Conservation (phyloP, 2,113 vertebrate species). For the Anhinga rufa region DNA sequence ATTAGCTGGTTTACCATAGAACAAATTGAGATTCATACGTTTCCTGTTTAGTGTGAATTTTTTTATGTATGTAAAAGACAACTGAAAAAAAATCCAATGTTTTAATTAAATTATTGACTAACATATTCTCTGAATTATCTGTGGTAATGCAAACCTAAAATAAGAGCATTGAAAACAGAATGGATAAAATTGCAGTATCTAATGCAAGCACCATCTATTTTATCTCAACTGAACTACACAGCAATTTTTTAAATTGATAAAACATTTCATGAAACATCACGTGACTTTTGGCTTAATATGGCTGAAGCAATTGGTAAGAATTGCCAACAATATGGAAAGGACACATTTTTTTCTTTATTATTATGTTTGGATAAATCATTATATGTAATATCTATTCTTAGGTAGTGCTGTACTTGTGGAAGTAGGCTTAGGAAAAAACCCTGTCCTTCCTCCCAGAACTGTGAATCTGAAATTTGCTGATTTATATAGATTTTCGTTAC, state of each 20-base stretch:
- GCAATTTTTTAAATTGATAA: neutral
- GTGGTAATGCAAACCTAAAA: neutral
- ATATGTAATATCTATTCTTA: neutral
- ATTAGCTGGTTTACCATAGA: neutral
- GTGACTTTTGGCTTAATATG: neutral
- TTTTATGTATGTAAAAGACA: neutral
- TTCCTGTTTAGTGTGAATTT: neutral
- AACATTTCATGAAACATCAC: neutral
- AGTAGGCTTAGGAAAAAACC: neutral
- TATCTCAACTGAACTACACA: neutral
- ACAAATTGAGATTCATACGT: neutral
- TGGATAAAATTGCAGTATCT: neutral
- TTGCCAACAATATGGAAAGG: neutral
- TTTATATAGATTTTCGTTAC: slow-evolving; percentile 22
- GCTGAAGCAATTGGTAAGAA: neutral
- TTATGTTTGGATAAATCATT: neutral
- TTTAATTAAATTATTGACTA: neutral
- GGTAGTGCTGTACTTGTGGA: neutral
- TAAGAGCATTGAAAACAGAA: neutral
- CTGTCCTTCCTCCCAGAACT: neutral
- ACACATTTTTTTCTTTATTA: neutral
- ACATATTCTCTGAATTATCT: neutral
- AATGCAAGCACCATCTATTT: neutral
- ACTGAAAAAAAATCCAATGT: neutral
- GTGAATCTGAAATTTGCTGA: slow-evolving; percentile 1